phyloP scores from a whole-genome alignment of 2,113 vertebrate species.

The Hylia prasina region DNA sequence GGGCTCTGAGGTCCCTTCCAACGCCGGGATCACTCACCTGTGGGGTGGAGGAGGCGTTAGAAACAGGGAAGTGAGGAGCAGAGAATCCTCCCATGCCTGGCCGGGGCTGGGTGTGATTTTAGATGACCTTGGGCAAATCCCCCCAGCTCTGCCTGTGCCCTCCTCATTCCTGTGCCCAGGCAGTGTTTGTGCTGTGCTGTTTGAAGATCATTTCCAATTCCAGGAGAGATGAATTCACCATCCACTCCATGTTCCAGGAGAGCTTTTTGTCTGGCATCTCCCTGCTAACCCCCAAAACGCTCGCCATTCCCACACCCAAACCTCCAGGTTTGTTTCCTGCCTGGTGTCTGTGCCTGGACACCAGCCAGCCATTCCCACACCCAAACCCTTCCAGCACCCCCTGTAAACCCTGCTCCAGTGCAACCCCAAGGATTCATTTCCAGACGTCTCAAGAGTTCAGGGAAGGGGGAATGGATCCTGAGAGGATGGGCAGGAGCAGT shows the following conservation, averaged over 20 bases:
- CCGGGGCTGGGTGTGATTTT: neutral
- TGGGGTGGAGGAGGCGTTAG: neutral
- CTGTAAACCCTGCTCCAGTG: rapidly evolving
- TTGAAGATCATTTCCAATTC: neutral
- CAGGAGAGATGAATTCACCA: neutral
- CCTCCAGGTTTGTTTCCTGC: neutral
- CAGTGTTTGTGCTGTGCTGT: neutral
- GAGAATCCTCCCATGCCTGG: neutral
- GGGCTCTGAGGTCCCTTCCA: rapidly evolving
- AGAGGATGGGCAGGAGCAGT: neutral
- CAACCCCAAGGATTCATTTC: rapidly evolving
- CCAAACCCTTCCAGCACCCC: neutral
- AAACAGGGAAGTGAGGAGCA: neutral
- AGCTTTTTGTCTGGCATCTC: neutral
- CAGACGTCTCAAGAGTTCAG: neutral
- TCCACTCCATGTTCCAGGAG: neutral
- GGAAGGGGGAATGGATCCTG: neutral
- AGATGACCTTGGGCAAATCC: neutral
- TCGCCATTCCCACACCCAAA: too few species aligned
- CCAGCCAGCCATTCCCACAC: neutral
- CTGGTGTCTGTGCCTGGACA: neutral
- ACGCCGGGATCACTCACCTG: rapidly evolving
- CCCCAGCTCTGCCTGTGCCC: neutral
- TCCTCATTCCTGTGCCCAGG: rapidly evolving
- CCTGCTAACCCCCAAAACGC: too few species aligned